These are phyloP conservation scores for Zaprionus gabonicus DNA, from an alignment of 1,140 invertebrate species.

Conservation along the genomic window DNA sequence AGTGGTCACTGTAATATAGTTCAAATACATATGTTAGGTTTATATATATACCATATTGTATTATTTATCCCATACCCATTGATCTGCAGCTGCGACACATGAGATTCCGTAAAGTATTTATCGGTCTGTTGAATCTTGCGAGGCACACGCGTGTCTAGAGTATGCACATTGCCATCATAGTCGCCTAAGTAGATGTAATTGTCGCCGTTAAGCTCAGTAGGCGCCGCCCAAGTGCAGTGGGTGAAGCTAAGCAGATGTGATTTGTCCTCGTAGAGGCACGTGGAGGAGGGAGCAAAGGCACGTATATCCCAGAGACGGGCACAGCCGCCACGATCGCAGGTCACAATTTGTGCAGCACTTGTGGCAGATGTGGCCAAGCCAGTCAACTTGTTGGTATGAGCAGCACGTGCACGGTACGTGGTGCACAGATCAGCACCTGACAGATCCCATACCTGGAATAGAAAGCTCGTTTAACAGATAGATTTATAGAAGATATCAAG, in stretches of 20 bases:
- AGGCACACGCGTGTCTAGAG: conserved; percentile 57
- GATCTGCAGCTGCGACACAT: conserved; percentile 42
- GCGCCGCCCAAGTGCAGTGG: conserved; percentile 45
- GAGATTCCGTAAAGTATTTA: conserved; percentile 41
- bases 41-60: not conserved
- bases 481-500: not conserved
- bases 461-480: not conserved
- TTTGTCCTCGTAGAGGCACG: conserved; percentile 51
- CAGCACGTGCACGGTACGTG: conserved; percentile 37
- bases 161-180: conserved; percentile 64
- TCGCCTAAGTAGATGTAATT: conserved; percentile 64
- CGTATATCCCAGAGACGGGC: conserved; percentile 65
- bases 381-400: conserved; percentile 58
- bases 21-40: not conserved
- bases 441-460: conserved; percentile 62
- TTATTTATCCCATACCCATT: conserved; percentile 49
- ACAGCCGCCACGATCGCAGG: conserved; percentile 69
- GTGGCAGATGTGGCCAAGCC: conserved; percentile 51
- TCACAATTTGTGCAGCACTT: conserved; percentile 43
- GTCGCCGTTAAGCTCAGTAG: conserved; percentile 49
- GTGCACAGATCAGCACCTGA: conserved; percentile 57
- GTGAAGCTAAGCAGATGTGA: conserved; percentile 54
- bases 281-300: conserved; percentile 48
- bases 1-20: conserved; percentile 14
- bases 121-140: conserved; percentile 31